Base-by-base conservation (phyloP, 1,140 invertebrate genomes). In the Pachyrhynchus sulphureomaculatus region DNA sequence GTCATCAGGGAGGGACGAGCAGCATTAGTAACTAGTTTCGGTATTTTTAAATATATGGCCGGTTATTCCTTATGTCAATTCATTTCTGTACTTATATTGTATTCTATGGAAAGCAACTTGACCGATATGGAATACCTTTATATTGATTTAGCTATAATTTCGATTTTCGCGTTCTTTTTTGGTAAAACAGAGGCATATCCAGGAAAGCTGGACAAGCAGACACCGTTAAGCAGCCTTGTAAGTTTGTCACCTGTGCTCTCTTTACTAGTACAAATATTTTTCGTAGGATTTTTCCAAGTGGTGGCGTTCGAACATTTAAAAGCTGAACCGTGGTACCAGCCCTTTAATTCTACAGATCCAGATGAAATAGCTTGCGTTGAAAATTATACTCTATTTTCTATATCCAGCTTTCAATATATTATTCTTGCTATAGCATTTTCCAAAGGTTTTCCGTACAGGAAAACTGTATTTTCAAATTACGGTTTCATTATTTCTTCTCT, bases 381-480 rank as follows among this genome's bases (percentile, higher is more conserved):
- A 73, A 94, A 94, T 68, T 93, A 91, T 69, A 85, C 88, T 0
- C 85, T 99, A 29, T 99, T 92, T 71, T 83, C 87, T 0, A 79
- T 95, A 1, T 95, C 94, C 0, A 88, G 89, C 70, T 98, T 95
- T 72, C 96, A 98, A 72, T 99, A 99, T 72, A 90, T 98, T 18
- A 91, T 88, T 18, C 79, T 96, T 65, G 92, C 93, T 2, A 83
- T 97, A 65, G 87, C 92, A 8, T 98, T 95, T 75, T 94, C 92
- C 0, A 90, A 91, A 67, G 95, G 95, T 0, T 85, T 88, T 20
- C 96, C 96, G 0, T 97, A 95, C 72, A 81, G 96, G 20, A 86
- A 88, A 70, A 83, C 87, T 0, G 84, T 98, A 2, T 87, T 88
- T 48, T 90, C 89, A 0, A 98, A 97, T 75, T 80, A 75, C 56